These are phyloP conservation scores for Squalus acanthias DNA, from an alignment of 2,797 vertebrate species.

Conservation along the genomic window DNA sequence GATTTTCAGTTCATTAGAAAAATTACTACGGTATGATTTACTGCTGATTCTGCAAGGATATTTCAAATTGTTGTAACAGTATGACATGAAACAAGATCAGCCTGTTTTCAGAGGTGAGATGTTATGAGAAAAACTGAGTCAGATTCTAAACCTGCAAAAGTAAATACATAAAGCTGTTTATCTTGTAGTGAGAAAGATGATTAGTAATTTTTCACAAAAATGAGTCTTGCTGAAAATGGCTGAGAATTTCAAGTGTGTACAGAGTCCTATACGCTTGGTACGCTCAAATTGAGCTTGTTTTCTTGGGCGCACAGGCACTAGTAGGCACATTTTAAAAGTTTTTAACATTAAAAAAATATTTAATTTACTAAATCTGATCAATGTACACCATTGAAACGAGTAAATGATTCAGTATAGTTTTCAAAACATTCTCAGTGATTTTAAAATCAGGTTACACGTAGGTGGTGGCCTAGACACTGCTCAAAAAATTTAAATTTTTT, in stretches of 20 bases:
- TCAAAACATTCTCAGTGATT: background rate
- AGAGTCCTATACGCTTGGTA: background rate
- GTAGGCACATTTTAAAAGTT: background rate
- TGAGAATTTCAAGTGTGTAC: background rate
- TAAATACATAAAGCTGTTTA: background rate
- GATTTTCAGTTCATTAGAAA: background rate
- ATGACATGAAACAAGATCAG: background rate
- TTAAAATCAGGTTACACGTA: background rate
- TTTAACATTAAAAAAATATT: background rate
- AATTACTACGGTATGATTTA: background rate
- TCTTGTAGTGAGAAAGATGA: background rate
- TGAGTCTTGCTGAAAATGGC: background rate
- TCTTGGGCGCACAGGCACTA: background rate
- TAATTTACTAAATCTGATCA: background rate
- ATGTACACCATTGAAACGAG: background rate
- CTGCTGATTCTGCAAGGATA: background rate
- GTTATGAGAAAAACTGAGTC: background rate
- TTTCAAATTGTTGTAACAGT: background rate
- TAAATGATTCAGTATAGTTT: background rate
- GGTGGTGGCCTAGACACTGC: background rate
- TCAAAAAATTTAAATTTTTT: background rate
- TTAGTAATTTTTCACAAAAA: background rate
- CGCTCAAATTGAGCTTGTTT: background rate
- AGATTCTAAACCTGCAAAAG: background rate
- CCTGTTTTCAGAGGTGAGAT: background rate